These are phyloP conservation scores for Xiphophorus couchianus DNA, from an alignment of 2,113 vertebrate species.

Conservation along the genomic window DNA sequence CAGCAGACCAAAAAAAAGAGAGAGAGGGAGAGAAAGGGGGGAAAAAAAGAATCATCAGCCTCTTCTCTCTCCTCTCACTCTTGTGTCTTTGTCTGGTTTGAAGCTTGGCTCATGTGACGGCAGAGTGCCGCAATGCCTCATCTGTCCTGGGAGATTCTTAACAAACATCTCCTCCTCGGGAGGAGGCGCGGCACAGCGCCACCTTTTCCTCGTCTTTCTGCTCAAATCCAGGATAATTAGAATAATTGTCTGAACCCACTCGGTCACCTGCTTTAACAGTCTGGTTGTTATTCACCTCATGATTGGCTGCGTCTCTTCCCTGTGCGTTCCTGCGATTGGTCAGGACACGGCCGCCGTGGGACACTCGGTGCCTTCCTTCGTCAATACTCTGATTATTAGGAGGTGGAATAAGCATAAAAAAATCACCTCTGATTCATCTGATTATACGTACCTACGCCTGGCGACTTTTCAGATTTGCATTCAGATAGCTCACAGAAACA, in stretches of 20 bases:
- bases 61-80: conserved; percentile 48
- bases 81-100: conserved; percentile 74
- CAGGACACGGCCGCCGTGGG: conserved; percentile 13
- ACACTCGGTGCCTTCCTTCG: conserved; percentile 39
- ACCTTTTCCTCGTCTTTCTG: not conserved
- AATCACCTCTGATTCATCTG: conserved; percentile 15
- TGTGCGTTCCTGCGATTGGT: conserved; percentile 32
- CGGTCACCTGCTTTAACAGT: conserved; percentile 50
- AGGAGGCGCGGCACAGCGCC: conserved; percentile 19
- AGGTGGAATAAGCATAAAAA: conserved; percentile 62
- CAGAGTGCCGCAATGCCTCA: conserved; percentile 76
- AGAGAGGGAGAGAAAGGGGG: conserved; percentile 19
- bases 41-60: conserved; percentile 28
- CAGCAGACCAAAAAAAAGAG: conserved; percentile 42
- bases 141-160: conserved; percentile 73
- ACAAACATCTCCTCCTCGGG: conserved; percentile 64
- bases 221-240: conserved; percentile 51
- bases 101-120: conserved; percentile 66
- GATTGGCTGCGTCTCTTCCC: conserved; percentile 37
- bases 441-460: conserved; percentile 42
- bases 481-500: conserved; percentile 42
- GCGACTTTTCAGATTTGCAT: conserved; percentile 52
- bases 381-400: conserved; percentile 58
- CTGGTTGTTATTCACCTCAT: conserved; percentile 52
- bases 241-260: conserved; percentile 47